These are phyloP conservation scores for Hartigia nigra DNA, from an alignment of 2,888 invertebrate genomes.

Conservation along the genomic window DNA sequence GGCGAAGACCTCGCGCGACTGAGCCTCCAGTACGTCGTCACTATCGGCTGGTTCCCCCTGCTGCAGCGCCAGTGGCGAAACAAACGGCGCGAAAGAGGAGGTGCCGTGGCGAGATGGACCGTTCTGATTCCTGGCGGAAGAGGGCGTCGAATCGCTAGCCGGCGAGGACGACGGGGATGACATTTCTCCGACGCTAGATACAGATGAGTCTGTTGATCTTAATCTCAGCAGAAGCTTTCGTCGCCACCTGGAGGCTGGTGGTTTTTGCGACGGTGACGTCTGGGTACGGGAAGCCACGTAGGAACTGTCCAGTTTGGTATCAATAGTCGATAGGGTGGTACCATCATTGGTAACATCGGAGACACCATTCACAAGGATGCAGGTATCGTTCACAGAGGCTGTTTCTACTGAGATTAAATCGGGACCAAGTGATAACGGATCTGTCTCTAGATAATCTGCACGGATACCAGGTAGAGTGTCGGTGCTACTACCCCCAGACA, in stretches of 20 bases:
- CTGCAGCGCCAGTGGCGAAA: neutral
- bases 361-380: conserved; percentile 26
- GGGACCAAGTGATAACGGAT: conserved; percentile 54
- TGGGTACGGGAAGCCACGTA: neutral
- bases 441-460: conserved; percentile 57
- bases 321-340: neutral
- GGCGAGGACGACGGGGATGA: conserved; percentile 50
- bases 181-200: conserved; percentile 47
- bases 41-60: neutral
- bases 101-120: conserved; percentile 33
- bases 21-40: neutral
- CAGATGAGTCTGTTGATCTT: conserved; percentile 65
- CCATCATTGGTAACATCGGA: conserved; percentile 7
- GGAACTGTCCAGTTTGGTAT: neutral
- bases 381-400: conserved; percentile 26
- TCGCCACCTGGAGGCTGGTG: conserved; percentile 67
- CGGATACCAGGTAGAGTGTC: conserved; percentile 60
- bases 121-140: conserved; percentile 9
- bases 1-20: conserved; percentile 29
- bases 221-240: conserved; percentile 69
- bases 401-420: conserved; percentile 28
- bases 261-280: conserved; percentile 31
- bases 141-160: conserved; percentile 32
- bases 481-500: conserved; percentile 59
- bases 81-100: conserved; percentile 4